phyloP scores from a whole-genome alignment of 2,888 invertebrate genomes.

The Drosophila affinis region DNA sequence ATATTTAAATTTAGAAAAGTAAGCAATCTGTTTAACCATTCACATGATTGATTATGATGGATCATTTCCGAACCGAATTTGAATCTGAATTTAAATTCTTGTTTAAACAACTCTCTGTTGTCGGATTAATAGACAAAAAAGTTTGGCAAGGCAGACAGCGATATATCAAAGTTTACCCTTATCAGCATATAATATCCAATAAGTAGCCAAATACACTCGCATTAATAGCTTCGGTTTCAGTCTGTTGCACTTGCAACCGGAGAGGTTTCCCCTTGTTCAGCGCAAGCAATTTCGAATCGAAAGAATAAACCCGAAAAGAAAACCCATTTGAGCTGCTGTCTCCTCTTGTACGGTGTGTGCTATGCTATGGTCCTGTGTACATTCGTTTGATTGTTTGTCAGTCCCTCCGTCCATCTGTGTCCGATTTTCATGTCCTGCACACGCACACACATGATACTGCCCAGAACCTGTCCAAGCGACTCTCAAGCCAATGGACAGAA shows the following conservation, averaged over 20 bases:
- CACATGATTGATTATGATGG: slow-evolving; percentile 8
- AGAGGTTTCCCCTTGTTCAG: slow-evolving; percentile 14
- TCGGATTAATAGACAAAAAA: slow-evolving; percentile 20
- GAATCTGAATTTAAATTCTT: slow-evolving; percentile 29
- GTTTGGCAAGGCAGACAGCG: slow-evolving; percentile 12
- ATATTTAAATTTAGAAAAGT: slow-evolving; percentile 2
- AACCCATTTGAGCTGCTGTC: slow-evolving; percentile 59
- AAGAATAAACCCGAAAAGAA: slow-evolving; percentile 40
- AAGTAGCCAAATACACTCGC: slow-evolving; percentile 45
- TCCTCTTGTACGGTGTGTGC: slow-evolving; percentile 17
- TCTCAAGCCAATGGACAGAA: slow-evolving; percentile 18
- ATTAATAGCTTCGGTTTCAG: slow-evolving; percentile 60
- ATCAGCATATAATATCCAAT: slow-evolving; percentile 31
- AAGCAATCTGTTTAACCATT: neutral
- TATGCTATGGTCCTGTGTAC: slow-evolving; percentile 23
- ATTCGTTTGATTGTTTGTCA: slow-evolving; percentile 39
- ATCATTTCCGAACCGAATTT: slow-evolving; percentile 24
- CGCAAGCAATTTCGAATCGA: slow-evolving; percentile 23
- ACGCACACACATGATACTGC: slow-evolving; percentile 14
- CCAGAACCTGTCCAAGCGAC: slow-evolving; percentile 42
- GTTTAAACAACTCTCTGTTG: slow-evolving; percentile 21
- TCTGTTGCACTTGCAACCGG: slow-evolving; percentile 62
- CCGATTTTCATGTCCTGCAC: slow-evolving; percentile 29
- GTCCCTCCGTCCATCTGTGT: slow-evolving; percentile 5
- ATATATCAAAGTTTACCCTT: slow-evolving; percentile 44